A percentile compares a stretch with the other conserved stretches of the same genome.
Evolutionary conservation across 1,140 invertebrate species (phyloP).

Genomic region (Drosophila dunni): DNA sequence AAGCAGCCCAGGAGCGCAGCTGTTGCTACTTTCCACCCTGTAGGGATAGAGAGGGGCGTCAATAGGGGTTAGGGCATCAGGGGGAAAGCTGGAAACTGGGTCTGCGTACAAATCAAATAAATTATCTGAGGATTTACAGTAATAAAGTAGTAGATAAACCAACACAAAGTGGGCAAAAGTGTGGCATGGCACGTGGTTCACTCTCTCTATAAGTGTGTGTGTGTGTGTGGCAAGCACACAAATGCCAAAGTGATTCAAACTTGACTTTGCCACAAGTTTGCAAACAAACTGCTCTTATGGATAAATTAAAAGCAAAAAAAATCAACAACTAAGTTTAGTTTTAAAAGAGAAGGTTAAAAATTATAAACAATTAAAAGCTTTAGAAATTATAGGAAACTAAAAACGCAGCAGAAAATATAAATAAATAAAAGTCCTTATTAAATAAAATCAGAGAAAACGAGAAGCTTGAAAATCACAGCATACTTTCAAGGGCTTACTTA

Average conservation of each 20-base stretch:
- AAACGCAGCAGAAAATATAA: too few species aligned
- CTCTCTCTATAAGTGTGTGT: too few species aligned
- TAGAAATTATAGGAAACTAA: too few species aligned
- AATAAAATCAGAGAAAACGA: too few species aligned
- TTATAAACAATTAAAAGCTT: too few species aligned
- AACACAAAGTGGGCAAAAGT: constrained; percentile 54
- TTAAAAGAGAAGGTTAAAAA: too few species aligned
- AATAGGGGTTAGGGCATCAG: constrained; percentile 18
- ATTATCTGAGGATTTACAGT: constrained; percentile 82
- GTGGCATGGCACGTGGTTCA: constrained; percentile 48
- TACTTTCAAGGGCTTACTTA: too few species aligned
- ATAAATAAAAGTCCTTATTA: too few species aligned
- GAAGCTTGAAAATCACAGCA: too few species aligned
- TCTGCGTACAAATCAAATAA: constrained; percentile 81
- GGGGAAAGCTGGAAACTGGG: constrained; percentile 34
- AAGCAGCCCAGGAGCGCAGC: constrained; percentile 50
- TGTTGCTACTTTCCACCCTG: constrained; percentile 63
- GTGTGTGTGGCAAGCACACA: constrained; percentile 7
- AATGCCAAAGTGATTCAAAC: constrained; percentile 14
- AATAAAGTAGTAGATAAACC: constrained; percentile 82
- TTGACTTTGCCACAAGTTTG: constrained; percentile 5
- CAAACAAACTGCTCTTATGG: neutral
- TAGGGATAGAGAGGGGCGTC: neutral
- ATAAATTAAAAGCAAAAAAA: too few species aligned
- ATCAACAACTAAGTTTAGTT: too few species aligned